Evolutionary conservation across 2,113 vertebrate genomes (phyloP), one percentile per base, ranked within the genome.

Genomic region (Trochalopteron elliotii): DNA sequence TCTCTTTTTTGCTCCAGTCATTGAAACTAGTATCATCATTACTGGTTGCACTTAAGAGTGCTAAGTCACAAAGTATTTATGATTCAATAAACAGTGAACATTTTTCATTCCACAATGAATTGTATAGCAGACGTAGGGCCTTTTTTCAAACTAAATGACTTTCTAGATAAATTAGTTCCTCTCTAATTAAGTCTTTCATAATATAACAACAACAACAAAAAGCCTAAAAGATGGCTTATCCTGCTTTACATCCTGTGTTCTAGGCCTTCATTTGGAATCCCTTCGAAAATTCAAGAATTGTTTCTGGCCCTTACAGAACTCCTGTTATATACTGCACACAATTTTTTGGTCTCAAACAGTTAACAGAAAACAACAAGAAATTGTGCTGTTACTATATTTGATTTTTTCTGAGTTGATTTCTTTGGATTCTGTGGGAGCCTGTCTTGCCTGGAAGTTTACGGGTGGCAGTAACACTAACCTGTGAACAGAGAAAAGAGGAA

Each of bases 161-260:
- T 65, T 72, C 22, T 63, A 72, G 59, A 28, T 23, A 67, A 65
- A 61, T 57, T 75, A 10, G 5, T 75, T 83, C 37, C 2, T 64
- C 47, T 63, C 47, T 72, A 84, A 30, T 35, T 72, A 60, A 70
- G 19, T 56, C 15, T 70, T 87, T 60, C 33, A 55, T 22, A 56
- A 63, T 19, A 10, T 12, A 50, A 21, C 37, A 39, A 39, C 37
- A 39, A 39, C 37, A 39, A 39, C 37, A 39, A 39, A 39, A 39
- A 39, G 0, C 2, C 20, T 76, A 20, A 70, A 91, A 63, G 0
- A 1, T 63, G 4, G 1, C 16, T 70, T 49, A 37, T 55, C 21
- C 9, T 70, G 4, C 8, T 80, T 80, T 65, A 17, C 0, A 1
- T 53, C 31, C 9, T 47, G 6, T 80, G 7, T 28, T 55, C 24